Base-by-base conservation (phyloP, 2,113 vertebrate species). In the Syngnathus floridae region DNA sequence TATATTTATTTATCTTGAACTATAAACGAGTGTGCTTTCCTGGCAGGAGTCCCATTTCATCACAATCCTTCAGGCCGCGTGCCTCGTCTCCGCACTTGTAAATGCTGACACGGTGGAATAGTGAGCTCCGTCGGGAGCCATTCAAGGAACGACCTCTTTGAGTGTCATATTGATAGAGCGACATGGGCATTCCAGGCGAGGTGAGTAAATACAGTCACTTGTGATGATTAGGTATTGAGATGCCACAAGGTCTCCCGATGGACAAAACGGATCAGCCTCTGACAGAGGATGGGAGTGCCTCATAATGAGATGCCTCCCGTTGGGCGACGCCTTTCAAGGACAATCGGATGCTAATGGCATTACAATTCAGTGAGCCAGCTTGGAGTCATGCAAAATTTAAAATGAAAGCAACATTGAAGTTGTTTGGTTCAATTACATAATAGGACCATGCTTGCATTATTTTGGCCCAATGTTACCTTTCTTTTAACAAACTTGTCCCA, bases 401-500 rank as follows among this genome's bases (percentile, higher is more conserved):
- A 16, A 46, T 31, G 5, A 8, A 51, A 51, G 21, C 2, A 51
- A 51, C 9, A 21, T 8, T 21, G 19, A 51, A 21, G 48, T 19
- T 49, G 7, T 8, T 51, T 51, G n/a, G 14, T 19, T 48, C 16
- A 19, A 19, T 48, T 6, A 48, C 45, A 19, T 7, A 48, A 48
- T 14, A 48, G 5, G 45, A 5, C 14, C 45, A 19, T 5, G 16
- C 17, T 48, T 7, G 17, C 45, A 17, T 19, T 7, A 17, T 48
- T 48, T 48, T 17, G 17, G 19, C 5, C 19, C 48, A 21, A 5
- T 40, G 62, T 72, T 85, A 92, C 92, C 91, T 93, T 93, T 66
- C 90, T 87, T 78, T 98, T 98, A 48, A 98, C 95, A 93, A 98
- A 98, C 82, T 97, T 98, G 82, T 98, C 95, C 95, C 96, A 98